Percentiles rank a stretch among this genome's conserved stretches.
These are phyloP conservation scores for Chaetodon trifascialis DNA, from an alignment of 2,113 vertebrate species.

Conservation along the genomic window DNA sequence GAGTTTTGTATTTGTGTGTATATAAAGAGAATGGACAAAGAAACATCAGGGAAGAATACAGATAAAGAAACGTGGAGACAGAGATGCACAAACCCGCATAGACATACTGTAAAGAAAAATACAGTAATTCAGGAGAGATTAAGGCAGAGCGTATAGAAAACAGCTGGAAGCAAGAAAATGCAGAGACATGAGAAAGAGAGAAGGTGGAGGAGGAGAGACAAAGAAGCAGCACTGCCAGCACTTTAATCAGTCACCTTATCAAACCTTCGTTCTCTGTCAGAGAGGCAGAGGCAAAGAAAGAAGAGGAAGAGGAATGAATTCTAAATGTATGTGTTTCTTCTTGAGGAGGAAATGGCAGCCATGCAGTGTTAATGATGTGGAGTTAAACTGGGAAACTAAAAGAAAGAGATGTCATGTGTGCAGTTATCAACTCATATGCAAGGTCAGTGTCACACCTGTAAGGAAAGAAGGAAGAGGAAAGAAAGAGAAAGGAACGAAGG, in stretches of 20 bases:
- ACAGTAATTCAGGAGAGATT: constrained; percentile 9
- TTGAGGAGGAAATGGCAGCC: background rate
- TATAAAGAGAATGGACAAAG: background rate
- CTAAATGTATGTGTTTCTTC: background rate
- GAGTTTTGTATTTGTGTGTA: constrained; percentile 24
- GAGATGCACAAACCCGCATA: background rate
- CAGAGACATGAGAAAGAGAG: background rate
- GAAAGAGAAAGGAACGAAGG: background rate
- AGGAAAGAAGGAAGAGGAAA: background rate
- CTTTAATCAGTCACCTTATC: constrained; percentile 31
- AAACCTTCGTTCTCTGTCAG: constrained; percentile 6
- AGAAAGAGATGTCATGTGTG: background rate
- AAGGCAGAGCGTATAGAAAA: background rate
- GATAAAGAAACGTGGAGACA: background rate
- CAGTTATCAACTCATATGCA: background rate
- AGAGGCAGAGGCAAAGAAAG: background rate
- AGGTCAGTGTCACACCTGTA: background rate
- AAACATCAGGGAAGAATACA: background rate
- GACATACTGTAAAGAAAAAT: constrained; percentile 11
- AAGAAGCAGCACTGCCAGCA: background rate
- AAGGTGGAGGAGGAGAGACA: constrained; percentile 11
- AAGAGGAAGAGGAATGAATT: background rate
- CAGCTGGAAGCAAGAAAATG: background rate
- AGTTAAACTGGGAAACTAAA: background rate
- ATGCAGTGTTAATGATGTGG: background rate